These are phyloP conservation scores for Solenodon paradoxus DNA, from an alignment of 2,113 vertebrate species.

Conservation along the genomic window DNA sequence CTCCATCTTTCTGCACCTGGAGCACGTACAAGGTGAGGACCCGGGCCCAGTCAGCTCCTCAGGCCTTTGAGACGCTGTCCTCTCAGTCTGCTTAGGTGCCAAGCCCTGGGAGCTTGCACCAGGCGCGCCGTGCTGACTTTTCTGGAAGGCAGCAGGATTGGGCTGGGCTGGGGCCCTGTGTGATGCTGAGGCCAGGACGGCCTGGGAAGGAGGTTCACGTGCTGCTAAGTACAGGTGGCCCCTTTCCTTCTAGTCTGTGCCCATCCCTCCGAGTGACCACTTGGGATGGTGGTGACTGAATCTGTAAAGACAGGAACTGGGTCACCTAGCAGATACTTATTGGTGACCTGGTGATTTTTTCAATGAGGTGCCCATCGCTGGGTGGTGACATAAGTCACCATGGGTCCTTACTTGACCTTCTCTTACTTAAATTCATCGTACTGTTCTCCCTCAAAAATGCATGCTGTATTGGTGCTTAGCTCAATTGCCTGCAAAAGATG, in stretches of 20 bases:
- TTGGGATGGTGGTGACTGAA: background rate
- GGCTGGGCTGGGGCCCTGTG: background rate
- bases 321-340: background rate
- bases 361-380: background rate
- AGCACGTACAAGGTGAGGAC: slow-evolving; percentile 91
- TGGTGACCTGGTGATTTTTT: background rate
- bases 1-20: slow-evolving; percentile 94
- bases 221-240: background rate
- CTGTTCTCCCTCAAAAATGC: background rate
- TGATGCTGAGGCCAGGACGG: background rate
- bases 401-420: background rate
- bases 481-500: no score
- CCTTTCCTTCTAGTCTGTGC: background rate
- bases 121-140: no score
- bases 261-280: background rate
- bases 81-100: background rate
- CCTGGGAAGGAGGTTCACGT: background rate
- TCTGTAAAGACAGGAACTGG: background rate
- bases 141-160: background rate
- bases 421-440: background rate
- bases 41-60: background rate
- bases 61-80: background rate
- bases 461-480: no score
- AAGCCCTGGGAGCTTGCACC: background rate
- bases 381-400: background rate